Evolutionary conservation across 2,888 invertebrate genomes (phyloP), one percentile per base, ranked within the genome.

Genomic region (Atethmia centrago): DNA sequence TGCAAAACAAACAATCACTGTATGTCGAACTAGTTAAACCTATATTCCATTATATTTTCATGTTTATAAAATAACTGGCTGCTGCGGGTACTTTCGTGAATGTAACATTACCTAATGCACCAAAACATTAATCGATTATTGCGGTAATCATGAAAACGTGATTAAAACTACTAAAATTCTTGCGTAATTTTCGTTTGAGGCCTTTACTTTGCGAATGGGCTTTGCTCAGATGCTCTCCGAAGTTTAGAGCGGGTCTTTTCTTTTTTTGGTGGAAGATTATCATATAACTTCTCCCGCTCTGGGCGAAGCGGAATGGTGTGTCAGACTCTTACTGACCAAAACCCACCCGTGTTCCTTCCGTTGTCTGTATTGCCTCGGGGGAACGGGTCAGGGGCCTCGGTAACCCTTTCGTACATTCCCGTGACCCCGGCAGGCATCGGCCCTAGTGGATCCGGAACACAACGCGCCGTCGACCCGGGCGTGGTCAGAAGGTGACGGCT

Each of bases 11-110:
- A 61, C 59, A 69, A 49, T n/a, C 16, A 31, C n/a, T 45, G 56
- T 36, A 14, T 42, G 45, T 53, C 19, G n/a, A 55, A 65, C 49
- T 47, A 25, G 28, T 47, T 59, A 42, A 53, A 63, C 47, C 45
- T 51, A 59, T 70, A 61, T 53, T 40, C 64, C 59, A 65, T 78
- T 78, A 82, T 77, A 58, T 77, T 51, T 68, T 71, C 66, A 59
- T 79, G 79, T 80, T 82, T 82, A 67, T 71, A 49, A 63, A 79
- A 71, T 71, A 62, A 71, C 56, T 66, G 49, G 25, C 56, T 25
- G 59, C 21, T 36, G 56, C 31, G 36, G 42, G 36, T 51, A 62
- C 19, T 75, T 80, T 63, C n/a, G 55, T 45, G 45, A 66, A 31
- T 12, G 31, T 61, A 71, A 65, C 64, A 65, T 72, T 77, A 42